These are phyloP conservation scores for Ornithoptera alexandrae DNA, from an alignment of 2,888 invertebrate genomes.

Conservation along the genomic window DNA sequence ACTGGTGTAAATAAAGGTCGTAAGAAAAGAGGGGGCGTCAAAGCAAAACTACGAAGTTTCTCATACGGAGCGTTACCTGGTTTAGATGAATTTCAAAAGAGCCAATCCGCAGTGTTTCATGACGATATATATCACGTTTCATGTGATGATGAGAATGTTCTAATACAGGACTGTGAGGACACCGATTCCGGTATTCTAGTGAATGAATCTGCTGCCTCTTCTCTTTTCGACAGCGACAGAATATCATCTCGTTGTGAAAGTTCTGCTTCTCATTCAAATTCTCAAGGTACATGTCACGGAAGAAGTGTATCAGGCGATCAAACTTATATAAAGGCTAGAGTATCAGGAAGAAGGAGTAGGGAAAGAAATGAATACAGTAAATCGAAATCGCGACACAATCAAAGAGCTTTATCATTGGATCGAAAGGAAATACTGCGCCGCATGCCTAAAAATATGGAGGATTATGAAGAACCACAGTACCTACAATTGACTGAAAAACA, in stretches of 20 bases:
- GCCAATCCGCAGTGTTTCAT: constrained; percentile 81
- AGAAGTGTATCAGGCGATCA: constrained; percentile 77
- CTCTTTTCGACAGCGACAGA: constrained; percentile 80
- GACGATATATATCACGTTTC: constrained; percentile 77
- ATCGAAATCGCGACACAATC: constrained; percentile 62
- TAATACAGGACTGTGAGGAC: constrained; percentile 83
- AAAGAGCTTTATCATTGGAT: constrained; percentile 78
- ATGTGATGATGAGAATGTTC: constrained; percentile 77
- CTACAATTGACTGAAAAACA: constrained; percentile 75
- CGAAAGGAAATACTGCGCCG: constrained; percentile 76
- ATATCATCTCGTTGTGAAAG: constrained; percentile 77
- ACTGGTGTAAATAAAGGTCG: constrained; percentile 58
- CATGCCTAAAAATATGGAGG: constrained; percentile 65
- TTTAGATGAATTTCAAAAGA: constrained; percentile 84
- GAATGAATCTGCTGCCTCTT: constrained; percentile 85
- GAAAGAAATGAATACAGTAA: constrained; percentile 61
- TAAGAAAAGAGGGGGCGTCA: constrained; percentile 67
- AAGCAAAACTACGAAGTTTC: constrained; percentile 83
- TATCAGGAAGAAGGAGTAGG: constrained; percentile 67
- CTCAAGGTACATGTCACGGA: constrained; percentile 64
- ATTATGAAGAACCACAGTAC: constrained; percentile 67
- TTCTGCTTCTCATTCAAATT: constrained; percentile 70
- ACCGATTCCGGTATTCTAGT: constrained; percentile 88
- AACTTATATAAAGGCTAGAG: constrained; percentile 59
- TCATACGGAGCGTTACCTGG: constrained; percentile 87